Evolutionary conservation across 1,140 invertebrate genomes (phyloP).

Genomic region (Panagrolaimus sp.): DNA sequence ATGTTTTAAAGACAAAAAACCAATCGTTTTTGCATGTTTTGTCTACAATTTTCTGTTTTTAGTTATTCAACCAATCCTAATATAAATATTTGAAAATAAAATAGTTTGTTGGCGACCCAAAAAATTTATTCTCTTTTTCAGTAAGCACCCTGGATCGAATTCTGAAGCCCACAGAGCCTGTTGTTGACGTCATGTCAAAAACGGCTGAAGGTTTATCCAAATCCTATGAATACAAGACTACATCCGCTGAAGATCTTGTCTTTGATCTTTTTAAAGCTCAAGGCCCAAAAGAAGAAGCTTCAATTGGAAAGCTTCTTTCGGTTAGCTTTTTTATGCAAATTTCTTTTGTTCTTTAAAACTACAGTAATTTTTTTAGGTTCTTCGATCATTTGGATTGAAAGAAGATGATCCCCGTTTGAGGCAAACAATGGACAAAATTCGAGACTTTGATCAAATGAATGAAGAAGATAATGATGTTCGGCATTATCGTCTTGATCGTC

Average conservation of each 20-base stretch:
- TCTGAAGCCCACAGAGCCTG: constrained; percentile 29
- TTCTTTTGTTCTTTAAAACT: not conserved
- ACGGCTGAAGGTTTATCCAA: constrained; percentile 37
- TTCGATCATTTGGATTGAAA: constrained; percentile 19
- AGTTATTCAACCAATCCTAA: no score
- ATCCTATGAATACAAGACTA: constrained; percentile 33
- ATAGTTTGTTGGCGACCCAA: no score
- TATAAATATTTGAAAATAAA: no score
- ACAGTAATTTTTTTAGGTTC: constrained; percentile 31
- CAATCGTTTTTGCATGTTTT: no score
- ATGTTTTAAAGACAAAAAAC: no score
- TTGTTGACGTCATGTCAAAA: constrained; percentile 33
- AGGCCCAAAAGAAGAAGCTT: constrained; percentile 46
- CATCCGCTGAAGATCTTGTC: constrained; percentile 49
- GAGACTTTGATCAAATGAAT: constrained; percentile 35
- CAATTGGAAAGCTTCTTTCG: constrained; percentile 49
- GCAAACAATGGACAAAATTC: constrained; percentile 54
- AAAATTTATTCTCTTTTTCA: no score
- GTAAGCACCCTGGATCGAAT: constrained; percentile 31
- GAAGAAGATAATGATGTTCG: constrained; percentile 39
- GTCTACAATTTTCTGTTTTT: no score
- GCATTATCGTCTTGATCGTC: constrained; percentile 36
- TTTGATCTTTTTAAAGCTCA: constrained; percentile 58
- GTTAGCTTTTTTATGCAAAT: constrained; percentile 25
- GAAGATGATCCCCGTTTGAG: constrained; percentile 17